Percentiles rank a stretch among this genome's conserved stretches.
Evolutionary conservation across 2,888 invertebrate species (phyloP).

Genomic region (Drosophila meridiana): DNA sequence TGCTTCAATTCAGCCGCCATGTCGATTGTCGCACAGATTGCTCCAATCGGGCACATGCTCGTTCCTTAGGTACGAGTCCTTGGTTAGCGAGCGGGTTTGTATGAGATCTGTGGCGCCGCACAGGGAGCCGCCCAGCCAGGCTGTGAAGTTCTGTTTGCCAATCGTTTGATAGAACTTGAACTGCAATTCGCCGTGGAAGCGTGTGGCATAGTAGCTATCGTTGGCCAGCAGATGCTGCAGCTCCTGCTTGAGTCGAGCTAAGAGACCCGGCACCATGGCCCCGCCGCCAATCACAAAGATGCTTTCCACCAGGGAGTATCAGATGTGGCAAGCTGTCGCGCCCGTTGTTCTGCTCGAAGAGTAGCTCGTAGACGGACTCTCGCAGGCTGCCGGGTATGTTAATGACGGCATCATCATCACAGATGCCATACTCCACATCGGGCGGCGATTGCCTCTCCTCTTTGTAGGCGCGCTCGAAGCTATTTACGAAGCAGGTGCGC

Average conservation of each 20-base stretch:
- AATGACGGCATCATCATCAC: slow-evolving; percentile 87
- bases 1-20: slow-evolving; percentile 57
- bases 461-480: slow-evolving; percentile 87
- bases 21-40: slow-evolving; percentile 82
- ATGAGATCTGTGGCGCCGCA: slow-evolving; percentile 92
- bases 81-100: slow-evolving; percentile 89
- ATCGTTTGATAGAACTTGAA: slow-evolving; percentile 94
- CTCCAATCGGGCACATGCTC: slow-evolving; percentile 94
- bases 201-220: slow-evolving; percentile 87
- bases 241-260: slow-evolving; percentile 92
- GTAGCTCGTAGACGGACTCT: slow-evolving; percentile 92
- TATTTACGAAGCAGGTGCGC: slow-evolving; percentile 95
- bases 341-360: slow-evolving; percentile 94
- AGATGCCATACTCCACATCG: slow-evolving; percentile 89
- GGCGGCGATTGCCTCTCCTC: slow-evolving; percentile 86
- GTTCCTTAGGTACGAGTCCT: slow-evolving; percentile 90
- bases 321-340: slow-evolving; percentile 93
- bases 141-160: slow-evolving; percentile 91
- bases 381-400: slow-evolving; percentile 89
- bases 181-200: slow-evolving; percentile 85
- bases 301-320: slow-evolving; percentile 92
- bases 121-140: slow-evolving; percentile 95
- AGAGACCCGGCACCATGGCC: slow-evolving; percentile 92
- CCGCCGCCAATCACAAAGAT: slow-evolving; percentile 95
- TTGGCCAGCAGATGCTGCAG: slow-evolving; percentile 88